A percentile compares a stretch with the other conserved stretches of the same genome.
Conservation (phyloP, 2,888 invertebrate genomes). For the Drosophila nr. fundita region DNA sequence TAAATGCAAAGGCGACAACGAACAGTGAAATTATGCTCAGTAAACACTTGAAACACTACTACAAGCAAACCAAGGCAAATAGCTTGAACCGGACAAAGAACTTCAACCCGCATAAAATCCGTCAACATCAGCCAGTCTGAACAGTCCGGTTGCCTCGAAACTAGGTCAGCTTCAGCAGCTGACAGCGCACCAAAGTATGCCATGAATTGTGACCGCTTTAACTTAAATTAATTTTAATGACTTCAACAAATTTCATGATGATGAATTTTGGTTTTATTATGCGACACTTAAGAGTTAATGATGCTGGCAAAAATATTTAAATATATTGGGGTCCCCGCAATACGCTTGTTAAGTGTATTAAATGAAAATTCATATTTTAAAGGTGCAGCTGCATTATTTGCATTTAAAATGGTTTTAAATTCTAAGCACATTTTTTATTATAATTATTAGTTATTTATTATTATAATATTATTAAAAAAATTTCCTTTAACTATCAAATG, state of each 20-base stretch:
- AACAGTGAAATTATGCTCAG: constrained; percentile 65
- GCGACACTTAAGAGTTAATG: constrained; percentile 47
- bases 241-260: constrained; percentile 56
- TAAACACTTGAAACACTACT: constrained; percentile 66
- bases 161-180: constrained; percentile 58
- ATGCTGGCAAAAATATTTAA: constrained; percentile 18
- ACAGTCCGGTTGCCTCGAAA: constrained; percentile 33
- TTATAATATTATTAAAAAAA: background rate
- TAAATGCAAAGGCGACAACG: constrained; percentile 67
- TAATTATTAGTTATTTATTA: background rate
- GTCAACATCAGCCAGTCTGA: constrained; percentile 34
- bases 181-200: constrained; percentile 70
- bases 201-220: constrained; percentile 65
- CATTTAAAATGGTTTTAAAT: background rate
- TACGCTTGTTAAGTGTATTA: background rate
- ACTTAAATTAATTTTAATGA: constrained; percentile 67
- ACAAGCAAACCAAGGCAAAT: constrained; percentile 41
- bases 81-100: constrained; percentile 23
- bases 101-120: constrained; percentile 28
- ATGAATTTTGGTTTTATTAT: constrained; percentile 53
- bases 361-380: background rate
- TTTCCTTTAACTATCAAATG: background rate
- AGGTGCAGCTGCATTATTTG: too few species aligned
- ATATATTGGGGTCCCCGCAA: background rate
- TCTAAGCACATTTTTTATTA: too few species aligned